phyloP scores from a whole-genome alignment of 2,888 invertebrate genomes.

The Protodeltote pygarga region DNA sequence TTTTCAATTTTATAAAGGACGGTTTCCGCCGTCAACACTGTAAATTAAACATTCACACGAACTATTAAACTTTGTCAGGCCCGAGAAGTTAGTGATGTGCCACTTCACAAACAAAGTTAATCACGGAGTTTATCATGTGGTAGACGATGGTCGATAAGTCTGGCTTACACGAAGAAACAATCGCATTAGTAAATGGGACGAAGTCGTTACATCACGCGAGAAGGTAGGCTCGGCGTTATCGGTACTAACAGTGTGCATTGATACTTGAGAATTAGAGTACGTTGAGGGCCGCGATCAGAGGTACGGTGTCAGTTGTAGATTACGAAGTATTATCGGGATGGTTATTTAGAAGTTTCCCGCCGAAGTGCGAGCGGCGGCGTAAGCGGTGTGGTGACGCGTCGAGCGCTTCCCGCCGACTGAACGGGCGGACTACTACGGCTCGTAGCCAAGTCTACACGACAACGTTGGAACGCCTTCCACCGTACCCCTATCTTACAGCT shows the following conservation, averaged over 20 bases:
- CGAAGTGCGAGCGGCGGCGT: constrained; percentile 40
- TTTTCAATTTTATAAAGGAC: constrained; percentile 11
- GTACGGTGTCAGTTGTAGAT: constrained; percentile 3
- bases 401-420: constrained; percentile 55
- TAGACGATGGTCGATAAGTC: constrained; percentile 43
- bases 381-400: constrained; percentile 47
- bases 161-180: constrained; percentile 62
- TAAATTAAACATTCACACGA: constrained; percentile 33
- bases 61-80: constrained; percentile 35
- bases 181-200: constrained; percentile 71
- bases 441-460: constrained; percentile 44
- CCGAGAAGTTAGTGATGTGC: constrained; percentile 30
- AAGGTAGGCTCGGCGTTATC: constrained; percentile 35
- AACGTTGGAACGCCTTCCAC: constrained; percentile 36
- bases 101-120: constrained; percentile 47
- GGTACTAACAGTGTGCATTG: constrained; percentile 17
- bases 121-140: constrained; percentile 53
- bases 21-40: constrained; percentile 16
- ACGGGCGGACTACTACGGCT: constrained; percentile 35
- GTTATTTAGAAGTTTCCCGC: constrained; percentile 57
- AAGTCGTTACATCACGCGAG: constrained; percentile 70
- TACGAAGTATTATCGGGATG: constrained; percentile 27
- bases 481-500: constrained; percentile 11
- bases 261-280: constrained; percentile 25
- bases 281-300: constrained; percentile 5